Conservation (phyloP, 1,140 invertebrate species). For the Diplogasteroides magnus region DNA sequence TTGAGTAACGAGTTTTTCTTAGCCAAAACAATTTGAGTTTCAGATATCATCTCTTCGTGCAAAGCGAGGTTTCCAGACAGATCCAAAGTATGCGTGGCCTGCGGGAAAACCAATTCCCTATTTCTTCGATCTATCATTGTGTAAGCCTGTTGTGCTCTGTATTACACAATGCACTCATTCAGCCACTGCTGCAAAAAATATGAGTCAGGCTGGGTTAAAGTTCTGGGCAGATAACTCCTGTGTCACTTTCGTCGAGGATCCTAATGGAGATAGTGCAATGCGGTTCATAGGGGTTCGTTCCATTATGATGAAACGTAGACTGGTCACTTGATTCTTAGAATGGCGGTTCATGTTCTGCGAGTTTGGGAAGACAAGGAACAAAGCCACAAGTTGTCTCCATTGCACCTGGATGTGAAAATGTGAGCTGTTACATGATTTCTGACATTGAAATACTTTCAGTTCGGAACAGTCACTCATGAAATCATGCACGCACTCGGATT, state of each 20-base stretch:
- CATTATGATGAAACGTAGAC: too few species aligned
- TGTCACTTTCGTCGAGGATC: conserved; percentile 17
- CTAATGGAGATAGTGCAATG: conserved; percentile 1
- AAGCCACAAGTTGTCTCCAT: conserved; percentile 19
- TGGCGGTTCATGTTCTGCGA: conserved; percentile 24
- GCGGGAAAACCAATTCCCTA: not conserved
- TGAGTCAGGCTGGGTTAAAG: conserved; percentile 11
- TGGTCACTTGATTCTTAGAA: too few species aligned
- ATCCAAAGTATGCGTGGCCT: not conserved
- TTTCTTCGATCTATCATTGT: not conserved
- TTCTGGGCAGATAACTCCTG: conserved; percentile 26
- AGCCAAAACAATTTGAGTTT: too few species aligned
- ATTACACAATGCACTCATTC: too few species aligned
- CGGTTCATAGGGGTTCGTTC: too few species aligned
- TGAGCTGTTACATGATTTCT: not conserved
- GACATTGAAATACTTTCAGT: conserved; percentile 14
- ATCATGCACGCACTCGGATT: conserved; percentile 30
- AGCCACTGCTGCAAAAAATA: conserved; percentile 6
- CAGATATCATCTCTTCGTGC: not conserved
- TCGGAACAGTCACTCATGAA: conserved; percentile 33
- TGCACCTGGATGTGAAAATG: conserved; percentile 23
- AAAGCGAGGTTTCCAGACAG: not conserved
- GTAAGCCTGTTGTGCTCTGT: too few species aligned
- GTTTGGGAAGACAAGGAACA: conserved; percentile 20
- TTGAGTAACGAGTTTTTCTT: too few species aligned